These are phyloP conservation scores for Echinometra lucunter DNA, from an alignment of 53 echinoderm and acorn worm species.

Conservation along the genomic window DNA sequence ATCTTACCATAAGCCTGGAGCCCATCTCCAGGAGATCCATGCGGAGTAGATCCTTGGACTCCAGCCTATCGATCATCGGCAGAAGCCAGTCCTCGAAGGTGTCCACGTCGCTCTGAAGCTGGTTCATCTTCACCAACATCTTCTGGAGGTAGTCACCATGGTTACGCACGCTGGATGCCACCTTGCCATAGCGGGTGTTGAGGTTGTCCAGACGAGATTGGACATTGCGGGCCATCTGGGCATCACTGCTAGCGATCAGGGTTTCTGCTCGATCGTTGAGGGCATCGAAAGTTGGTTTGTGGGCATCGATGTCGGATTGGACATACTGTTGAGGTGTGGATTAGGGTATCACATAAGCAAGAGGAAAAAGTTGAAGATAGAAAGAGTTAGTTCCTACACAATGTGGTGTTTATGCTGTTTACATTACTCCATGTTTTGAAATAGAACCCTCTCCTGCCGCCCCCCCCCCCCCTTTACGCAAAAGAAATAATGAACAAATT, in stretches of 20 bases:
- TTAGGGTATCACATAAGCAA: neutral
- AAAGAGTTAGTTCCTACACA: neutral
- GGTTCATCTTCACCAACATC: conserved; percentile 83
- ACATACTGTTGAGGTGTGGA: conserved; percentile 79
- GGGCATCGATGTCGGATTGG: conserved; percentile 94
- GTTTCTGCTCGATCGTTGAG: conserved; percentile 92
- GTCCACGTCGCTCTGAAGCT: conserved; percentile 93
- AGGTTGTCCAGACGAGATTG: conserved; percentile 85
- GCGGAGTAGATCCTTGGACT: conserved; percentile 87
- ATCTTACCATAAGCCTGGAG: conserved; percentile 87
- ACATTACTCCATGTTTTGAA: neutral
- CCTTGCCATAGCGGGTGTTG: conserved; percentile 87
- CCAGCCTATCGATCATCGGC: conserved; percentile 90
- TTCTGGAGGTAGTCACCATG: conserved; percentile 88
- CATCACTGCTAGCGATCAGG: conserved; percentile 90
- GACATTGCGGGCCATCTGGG: conserved; percentile 82
- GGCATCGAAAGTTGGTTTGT: conserved; percentile 89
- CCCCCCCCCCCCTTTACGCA: neutral
- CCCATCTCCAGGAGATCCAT: conserved; percentile 95
- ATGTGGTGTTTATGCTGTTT: neutral
- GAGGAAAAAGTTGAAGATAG: neutral
- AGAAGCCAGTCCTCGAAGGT: conserved; percentile 95
- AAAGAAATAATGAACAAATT: neutral
- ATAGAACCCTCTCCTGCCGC: neutral
- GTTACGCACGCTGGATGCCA: conserved; percentile 80